Evolutionary conservation across 2,113 vertebrate species (phyloP).

Genomic region (Chitala chitala): DNA sequence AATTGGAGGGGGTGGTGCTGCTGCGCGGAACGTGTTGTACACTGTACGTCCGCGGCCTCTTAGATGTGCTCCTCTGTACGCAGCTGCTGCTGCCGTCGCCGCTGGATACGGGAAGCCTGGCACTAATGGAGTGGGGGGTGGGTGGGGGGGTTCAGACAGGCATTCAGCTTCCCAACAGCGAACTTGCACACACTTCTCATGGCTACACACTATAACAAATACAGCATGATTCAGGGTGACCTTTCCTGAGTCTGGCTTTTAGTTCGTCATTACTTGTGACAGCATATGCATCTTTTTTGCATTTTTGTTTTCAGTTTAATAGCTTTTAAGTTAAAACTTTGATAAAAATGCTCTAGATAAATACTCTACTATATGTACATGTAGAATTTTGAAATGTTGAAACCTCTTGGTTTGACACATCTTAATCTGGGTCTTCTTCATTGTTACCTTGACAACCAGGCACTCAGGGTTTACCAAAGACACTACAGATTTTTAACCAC

Average conservation of each 20-base stretch:
- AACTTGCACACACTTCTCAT: background rate
- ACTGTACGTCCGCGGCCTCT: constrained; percentile 86
- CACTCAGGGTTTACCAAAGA: background rate
- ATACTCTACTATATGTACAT: too few species aligned
- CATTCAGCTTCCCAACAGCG: background rate
- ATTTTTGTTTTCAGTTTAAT: background rate
- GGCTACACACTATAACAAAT: too few species aligned
- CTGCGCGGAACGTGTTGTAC: constrained; percentile 90
- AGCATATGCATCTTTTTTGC: background rate
- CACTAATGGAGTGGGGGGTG: constrained; percentile 55
- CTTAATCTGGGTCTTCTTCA: background rate
- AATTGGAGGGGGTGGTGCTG: constrained; percentile 85
- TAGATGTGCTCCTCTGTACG: constrained; percentile 88
- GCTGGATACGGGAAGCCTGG: constrained; percentile 92
- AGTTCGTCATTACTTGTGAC: background rate
- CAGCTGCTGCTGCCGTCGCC: constrained; percentile 76
- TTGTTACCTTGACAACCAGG: background rate
- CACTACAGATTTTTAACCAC: too few species aligned
- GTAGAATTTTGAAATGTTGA: too few species aligned
- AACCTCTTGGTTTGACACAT: background rate
- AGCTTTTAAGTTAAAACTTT: background rate
- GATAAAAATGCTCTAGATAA: background rate
- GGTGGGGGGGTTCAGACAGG: background rate
- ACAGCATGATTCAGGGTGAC: too few species aligned
- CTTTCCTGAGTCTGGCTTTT: too few species aligned